These are phyloP conservation scores for Xyrichtys novacula DNA, from an alignment of 2,797 vertebrate genomes.

Conservation along the genomic window DNA sequence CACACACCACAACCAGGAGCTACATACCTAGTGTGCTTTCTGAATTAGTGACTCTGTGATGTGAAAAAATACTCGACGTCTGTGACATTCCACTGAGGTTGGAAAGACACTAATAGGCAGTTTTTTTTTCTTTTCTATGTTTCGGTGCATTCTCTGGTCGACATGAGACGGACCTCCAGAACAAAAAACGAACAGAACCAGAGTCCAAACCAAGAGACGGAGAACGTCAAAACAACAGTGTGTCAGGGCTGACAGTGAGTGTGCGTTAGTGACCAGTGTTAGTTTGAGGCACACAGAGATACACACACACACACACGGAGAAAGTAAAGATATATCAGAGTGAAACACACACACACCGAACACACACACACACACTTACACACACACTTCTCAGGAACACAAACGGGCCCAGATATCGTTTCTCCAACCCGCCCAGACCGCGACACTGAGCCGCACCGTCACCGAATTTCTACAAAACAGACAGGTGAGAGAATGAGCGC, in stretches of 20 bases:
- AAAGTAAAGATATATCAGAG: slow-evolving; percentile 48
- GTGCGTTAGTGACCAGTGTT: slow-evolving; percentile 76
- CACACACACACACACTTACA: no score
- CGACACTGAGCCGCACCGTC: slow-evolving; percentile 59
- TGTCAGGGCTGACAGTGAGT: slow-evolving; percentile 66
- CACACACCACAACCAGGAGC: slow-evolving; percentile 67
- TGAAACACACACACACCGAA: slow-evolving; percentile 40
- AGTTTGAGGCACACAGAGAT: slow-evolving; percentile 79
- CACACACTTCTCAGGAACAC: slow-evolving; percentile 59
- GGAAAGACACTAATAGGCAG: slow-evolving; percentile 84
- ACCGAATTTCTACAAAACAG: slow-evolving; percentile 62
- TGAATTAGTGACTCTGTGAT: slow-evolving; percentile 69
- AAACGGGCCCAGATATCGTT: slow-evolving; percentile 69
- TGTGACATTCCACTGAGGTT: slow-evolving; percentile 82
- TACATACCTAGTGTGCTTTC: slow-evolving; percentile 79
- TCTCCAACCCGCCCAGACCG: slow-evolving; percentile 73
- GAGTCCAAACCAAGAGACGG: slow-evolving; percentile 41
- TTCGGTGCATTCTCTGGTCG: slow-evolving; percentile 82
- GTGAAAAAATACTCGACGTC: slow-evolving; percentile 75
- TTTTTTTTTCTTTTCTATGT: slow-evolving; percentile 58
- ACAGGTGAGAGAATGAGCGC: slow-evolving; percentile 61
- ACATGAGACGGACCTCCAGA: slow-evolving; percentile 78
- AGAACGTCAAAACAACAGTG: slow-evolving; percentile 9
- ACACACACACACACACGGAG: slow-evolving; percentile 61
- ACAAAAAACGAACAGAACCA: slow-evolving; percentile 31